Conservation (phyloP, 2,797 vertebrate species). For the Channallabes apus region DNA sequence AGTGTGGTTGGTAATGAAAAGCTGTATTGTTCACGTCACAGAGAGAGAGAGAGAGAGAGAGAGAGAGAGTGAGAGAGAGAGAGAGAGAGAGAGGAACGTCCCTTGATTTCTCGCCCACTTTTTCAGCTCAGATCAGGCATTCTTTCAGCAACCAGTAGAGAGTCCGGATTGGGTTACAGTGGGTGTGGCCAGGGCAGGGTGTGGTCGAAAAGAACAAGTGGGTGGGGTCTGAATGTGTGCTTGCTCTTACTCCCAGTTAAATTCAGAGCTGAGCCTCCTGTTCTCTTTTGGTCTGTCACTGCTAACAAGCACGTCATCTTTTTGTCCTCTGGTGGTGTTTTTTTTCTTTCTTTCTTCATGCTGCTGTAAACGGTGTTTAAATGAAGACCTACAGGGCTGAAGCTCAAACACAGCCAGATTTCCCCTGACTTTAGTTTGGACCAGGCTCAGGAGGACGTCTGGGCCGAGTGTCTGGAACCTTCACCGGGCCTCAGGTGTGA, state of each 20-base stretch:
- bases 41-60: too few relatives aligned
- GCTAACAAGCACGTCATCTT: background rate
- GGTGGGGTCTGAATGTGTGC: conserved; percentile 55
- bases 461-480: background rate
- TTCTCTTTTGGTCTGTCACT: conserved; percentile 45
- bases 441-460: background rate
- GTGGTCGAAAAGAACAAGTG: conserved; percentile 70
- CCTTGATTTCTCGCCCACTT: conserved; percentile 49
- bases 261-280: conserved; percentile 59
- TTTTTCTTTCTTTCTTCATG: conserved; percentile 10
- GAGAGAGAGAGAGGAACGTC: background rate
- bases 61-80: too few relatives aligned
- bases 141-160: conserved; percentile 62
- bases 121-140: conserved; percentile 26
- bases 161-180: conserved; percentile 41
- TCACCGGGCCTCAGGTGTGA: conserved; percentile 2
- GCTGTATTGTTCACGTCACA: conserved; percentile 42
- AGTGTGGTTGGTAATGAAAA: conserved; percentile 31
- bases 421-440: background rate
- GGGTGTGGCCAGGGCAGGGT: conserved; percentile 71
- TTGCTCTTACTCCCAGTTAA: conserved; percentile 63
- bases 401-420: background rate
- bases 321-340: background rate
- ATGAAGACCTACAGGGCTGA: conserved; percentile 5
- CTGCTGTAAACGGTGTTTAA: conserved; percentile 24